Evolutionary conservation across 2,113 vertebrate species (phyloP).

Genomic region (Myiozetetes cayanensis): DNA sequence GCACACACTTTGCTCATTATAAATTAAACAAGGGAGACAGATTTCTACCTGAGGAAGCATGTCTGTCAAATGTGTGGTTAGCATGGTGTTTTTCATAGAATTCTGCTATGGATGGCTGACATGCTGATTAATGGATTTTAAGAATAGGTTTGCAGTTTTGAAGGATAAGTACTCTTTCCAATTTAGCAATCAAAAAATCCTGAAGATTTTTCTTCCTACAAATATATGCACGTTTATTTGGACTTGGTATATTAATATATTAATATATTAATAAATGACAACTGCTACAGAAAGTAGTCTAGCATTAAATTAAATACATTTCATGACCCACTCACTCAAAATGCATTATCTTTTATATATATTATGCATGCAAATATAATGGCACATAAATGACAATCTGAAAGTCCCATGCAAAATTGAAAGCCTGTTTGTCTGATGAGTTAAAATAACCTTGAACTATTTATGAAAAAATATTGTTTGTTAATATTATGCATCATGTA

Average conservation of each 20-base stretch:
- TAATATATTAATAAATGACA: conserved; percentile 62
- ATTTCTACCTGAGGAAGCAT: conserved; percentile 65
- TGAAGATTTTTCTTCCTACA: not conserved
- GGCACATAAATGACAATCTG: not conserved
- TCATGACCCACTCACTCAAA: conserved; percentile 18
- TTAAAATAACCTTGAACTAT: not conserved
- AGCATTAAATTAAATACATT: conserved; percentile 58
- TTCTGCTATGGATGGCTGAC: conserved; percentile 55
- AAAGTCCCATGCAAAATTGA: not conserved
- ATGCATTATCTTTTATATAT: conserved; percentile 9
- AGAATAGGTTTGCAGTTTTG: conserved; percentile 38
- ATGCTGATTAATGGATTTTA: conserved; percentile 68
- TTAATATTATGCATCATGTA: not conserved
- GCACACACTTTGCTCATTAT: conserved; percentile 33
- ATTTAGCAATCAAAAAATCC: conserved; percentile 30
- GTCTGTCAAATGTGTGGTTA: conserved; percentile 63
- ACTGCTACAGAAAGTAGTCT: conserved; percentile 35
- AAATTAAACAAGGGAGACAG: conserved; percentile 65
- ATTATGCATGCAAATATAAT: conserved; percentile 6
- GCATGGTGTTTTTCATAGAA: conserved; percentile 41
- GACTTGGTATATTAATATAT: conserved; percentile 41
- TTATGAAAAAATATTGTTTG: not conserved
- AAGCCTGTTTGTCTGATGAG: not conserved
- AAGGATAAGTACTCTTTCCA: conserved; percentile 40
- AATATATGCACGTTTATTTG: conserved; percentile 45